Evolutionary conservation across 1,140 invertebrate genomes (phyloP).

Genomic region (Ladona fulva): DNA sequence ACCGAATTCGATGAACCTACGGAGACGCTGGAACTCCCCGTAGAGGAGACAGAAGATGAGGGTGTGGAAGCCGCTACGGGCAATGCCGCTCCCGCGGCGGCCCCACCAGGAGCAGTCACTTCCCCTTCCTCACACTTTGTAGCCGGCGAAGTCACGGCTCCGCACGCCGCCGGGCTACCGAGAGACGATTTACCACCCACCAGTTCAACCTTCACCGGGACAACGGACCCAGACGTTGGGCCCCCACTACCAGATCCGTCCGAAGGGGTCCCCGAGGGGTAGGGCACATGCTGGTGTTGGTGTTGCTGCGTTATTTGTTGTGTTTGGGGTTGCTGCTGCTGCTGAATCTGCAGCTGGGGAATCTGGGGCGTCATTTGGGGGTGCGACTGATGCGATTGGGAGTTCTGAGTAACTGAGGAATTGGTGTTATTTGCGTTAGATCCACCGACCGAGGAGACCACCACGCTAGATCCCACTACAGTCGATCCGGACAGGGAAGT

Average conservation of each 20-base stretch:
- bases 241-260: constrained; percentile 30
- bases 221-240: constrained; percentile 37
- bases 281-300: constrained; percentile 24
- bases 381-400: neutral
- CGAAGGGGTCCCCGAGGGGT: constrained; percentile 31
- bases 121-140: constrained; percentile 39
- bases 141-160: constrained; percentile 30
- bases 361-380: neutral
- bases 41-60: constrained; percentile 33
- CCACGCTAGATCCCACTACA: neutral
- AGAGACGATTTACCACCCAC: constrained; percentile 32
- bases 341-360: neutral
- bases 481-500: neutral
- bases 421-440: neutral
- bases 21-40: neutral
- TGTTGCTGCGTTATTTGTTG: neutral
- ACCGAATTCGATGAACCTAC: neutral
- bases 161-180: constrained; percentile 33
- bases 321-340: neutral
- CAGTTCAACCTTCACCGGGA: constrained; percentile 35
- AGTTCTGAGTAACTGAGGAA: neutral
- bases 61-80: constrained; percentile 39
- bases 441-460: neutral
- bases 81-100: constrained; percentile 41
- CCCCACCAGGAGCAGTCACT: constrained; percentile 40